Percentiles rank a stretch among this genome's conserved stretches.
phyloP scores from a whole-genome alignment of 2,113 vertebrate genomes.

The Terrapene triunguis region DNA sequence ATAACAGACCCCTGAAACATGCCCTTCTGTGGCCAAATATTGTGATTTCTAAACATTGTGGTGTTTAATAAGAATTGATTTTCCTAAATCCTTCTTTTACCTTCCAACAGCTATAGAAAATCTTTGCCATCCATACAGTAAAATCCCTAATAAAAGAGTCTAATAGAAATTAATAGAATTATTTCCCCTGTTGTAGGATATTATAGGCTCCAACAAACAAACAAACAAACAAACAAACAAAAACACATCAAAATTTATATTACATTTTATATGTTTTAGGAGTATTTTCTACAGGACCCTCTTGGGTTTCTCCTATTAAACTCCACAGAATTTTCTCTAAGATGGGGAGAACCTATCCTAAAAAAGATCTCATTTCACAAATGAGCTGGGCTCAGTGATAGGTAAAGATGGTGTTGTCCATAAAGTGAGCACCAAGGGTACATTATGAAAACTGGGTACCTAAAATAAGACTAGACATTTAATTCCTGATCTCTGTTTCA shows the following conservation, averaged over 20 bases:
- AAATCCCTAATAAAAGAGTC: background rate
- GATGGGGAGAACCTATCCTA: background rate
- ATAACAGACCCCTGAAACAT: background rate
- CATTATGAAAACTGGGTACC: background rate
- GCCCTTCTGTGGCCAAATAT: background rate
- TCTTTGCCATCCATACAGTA: background rate
- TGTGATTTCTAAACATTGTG: background rate
- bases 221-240: background rate
- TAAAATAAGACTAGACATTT: background rate
- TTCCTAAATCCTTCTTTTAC: background rate
- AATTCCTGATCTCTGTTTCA: background rate
- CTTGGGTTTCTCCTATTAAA: background rate
- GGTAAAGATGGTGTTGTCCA: accelerated
- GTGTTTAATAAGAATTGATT: background rate
- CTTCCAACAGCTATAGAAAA: background rate
- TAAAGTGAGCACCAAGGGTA: background rate
- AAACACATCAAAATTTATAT: background rate
- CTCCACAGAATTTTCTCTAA: background rate
- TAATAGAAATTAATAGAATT: background rate
- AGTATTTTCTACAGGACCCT: background rate
- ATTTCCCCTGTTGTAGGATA: background rate
- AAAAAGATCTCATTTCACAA: background rate
- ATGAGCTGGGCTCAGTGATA: background rate
- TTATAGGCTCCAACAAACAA: background rate
- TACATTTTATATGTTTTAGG: background rate